These are phyloP conservation scores for Heterocephalus glaber DNA, from an alignment of 2,113 vertebrate species.

Conservation along the genomic window DNA sequence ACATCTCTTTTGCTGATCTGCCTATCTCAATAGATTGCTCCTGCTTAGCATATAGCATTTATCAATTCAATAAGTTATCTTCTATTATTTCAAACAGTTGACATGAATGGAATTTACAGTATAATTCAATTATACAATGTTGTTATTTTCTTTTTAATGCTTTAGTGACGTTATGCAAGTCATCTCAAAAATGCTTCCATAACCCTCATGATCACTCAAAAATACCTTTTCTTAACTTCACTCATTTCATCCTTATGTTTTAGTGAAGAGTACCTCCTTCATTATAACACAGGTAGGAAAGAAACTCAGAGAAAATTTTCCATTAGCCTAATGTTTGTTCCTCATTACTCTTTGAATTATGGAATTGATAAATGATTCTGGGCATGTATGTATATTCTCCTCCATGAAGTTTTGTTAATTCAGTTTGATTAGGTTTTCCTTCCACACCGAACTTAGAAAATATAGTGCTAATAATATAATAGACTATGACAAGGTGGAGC, in stretches of 20 bases:
- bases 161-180: not conserved
- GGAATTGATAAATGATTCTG: not conserved
- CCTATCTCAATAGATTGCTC: not conserved
- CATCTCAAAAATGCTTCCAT: not conserved
- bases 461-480: not conserved
- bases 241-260: not conserved
- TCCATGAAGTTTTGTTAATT: not conserved
- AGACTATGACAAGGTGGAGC: not conserved
- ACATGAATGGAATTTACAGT: not conserved
- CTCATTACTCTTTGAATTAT: not conserved
- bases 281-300: not conserved
- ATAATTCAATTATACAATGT: not conserved
- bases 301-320: not conserved
- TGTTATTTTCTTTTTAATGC: not conserved
- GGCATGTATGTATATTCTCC: not conserved
- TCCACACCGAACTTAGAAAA: not conserved
- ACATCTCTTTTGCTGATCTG: not conserved
- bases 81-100: not conserved
- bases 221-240: not conserved
- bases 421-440: not conserved
- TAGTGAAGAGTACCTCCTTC: not conserved
- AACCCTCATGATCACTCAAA: not conserved
- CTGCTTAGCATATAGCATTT: not conserved
- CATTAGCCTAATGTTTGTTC: not conserved
- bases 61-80: not conserved